Percentiles rank a stretch among this genome's conserved stretches.
Evolutionary conservation across 2,113 vertebrate genomes (phyloP).

Genomic region (Tenebrosternarchus preto): DNA sequence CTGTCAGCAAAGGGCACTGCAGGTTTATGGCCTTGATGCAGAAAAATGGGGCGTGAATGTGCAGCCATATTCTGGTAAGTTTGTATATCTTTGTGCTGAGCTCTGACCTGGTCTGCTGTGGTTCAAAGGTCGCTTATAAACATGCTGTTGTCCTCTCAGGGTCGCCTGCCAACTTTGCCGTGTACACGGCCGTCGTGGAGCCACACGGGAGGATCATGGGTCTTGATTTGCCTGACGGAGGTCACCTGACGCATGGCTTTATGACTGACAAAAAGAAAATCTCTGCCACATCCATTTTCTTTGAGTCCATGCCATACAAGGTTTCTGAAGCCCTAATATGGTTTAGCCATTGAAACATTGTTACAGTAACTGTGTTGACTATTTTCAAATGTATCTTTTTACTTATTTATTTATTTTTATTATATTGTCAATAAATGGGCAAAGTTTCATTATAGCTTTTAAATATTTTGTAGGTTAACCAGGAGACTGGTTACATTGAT

Average conservation of each 20-base stretch:
- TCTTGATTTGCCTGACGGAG: conserved; percentile 92
- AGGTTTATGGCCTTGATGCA: conserved; percentile 81
- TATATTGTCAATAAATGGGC: too few species aligned
- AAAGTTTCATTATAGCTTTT: background rate
- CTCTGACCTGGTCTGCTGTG: background rate
- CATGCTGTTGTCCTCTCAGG: conserved; percentile 68
- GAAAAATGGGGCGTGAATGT: conserved; percentile 93
- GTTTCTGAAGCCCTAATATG: conserved; percentile 62
- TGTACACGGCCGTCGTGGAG: conserved; percentile 92
- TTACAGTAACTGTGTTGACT: background rate
- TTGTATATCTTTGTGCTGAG: background rate
- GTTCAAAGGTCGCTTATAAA: background rate
- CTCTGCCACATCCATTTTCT: conserved; percentile 95
- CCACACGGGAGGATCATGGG: conserved; percentile 98
- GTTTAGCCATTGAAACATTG: background rate
- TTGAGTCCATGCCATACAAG: conserved; percentile 99
- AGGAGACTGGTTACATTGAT: conserved; percentile 88
- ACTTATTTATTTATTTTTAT: background rate
- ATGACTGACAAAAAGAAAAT: conserved; percentile 98
- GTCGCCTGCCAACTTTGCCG: conserved; percentile 92
- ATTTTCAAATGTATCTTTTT: background rate
- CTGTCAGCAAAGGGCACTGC: conserved; percentile 90
- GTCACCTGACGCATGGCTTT: conserved; percentile 95
- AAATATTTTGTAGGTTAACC: conserved; percentile 81
- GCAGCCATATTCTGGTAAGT: conserved; percentile 94